These are phyloP conservation scores for Cactoblastis cactorum DNA, from an alignment of 2,888 invertebrate species.

Conservation along the genomic window DNA sequence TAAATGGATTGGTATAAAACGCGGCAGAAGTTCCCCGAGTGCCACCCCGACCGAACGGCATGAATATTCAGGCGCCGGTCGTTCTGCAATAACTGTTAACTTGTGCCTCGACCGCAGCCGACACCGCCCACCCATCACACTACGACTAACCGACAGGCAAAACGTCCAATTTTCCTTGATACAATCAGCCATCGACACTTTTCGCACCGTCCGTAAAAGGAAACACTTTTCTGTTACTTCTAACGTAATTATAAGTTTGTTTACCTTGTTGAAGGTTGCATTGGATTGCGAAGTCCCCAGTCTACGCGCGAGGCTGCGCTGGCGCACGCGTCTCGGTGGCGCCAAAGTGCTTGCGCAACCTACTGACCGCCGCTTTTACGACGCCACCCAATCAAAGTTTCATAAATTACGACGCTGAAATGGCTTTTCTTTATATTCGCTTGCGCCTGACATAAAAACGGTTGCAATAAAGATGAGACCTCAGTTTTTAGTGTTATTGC, in stretches of 20 bases:
- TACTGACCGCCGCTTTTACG: slow-evolving; percentile 53
- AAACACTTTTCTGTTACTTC: slow-evolving; percentile 28
- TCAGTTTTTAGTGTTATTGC: slow-evolving; percentile 58
- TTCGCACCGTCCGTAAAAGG: slow-evolving; percentile 6
- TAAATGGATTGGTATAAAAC: slow-evolving; percentile 28
- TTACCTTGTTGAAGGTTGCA: slow-evolving; percentile 76
- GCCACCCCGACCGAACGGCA: slow-evolving; percentile 49
- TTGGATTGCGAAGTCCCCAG: slow-evolving; percentile 75
- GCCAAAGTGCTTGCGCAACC: slow-evolving; percentile 69
- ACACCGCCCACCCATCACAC: slow-evolving; percentile 26
- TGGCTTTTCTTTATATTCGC: slow-evolving; percentile 46
- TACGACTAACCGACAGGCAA: slow-evolving; percentile 19
- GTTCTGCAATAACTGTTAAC: slow-evolving; percentile 69
- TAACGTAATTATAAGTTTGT: slow-evolving; percentile 62
- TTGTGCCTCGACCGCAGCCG: slow-evolving; percentile 45
- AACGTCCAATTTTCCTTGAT: slow-evolving; percentile 16
- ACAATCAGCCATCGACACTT: not conserved
- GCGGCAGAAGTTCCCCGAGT: slow-evolving; percentile 34
- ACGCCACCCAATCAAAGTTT: slow-evolving; percentile 49
- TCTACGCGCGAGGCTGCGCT: slow-evolving; percentile 72
- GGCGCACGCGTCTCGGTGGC: slow-evolving; percentile 77
- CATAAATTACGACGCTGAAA: slow-evolving; percentile 45
- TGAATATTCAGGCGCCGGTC: slow-evolving; percentile 65
- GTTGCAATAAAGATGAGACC: slow-evolving; percentile 62
- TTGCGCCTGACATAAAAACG: slow-evolving; percentile 37